phyloP scores from a whole-genome alignment of 2,797 vertebrate genomes.

The Protosalanx chinensis region DNA sequence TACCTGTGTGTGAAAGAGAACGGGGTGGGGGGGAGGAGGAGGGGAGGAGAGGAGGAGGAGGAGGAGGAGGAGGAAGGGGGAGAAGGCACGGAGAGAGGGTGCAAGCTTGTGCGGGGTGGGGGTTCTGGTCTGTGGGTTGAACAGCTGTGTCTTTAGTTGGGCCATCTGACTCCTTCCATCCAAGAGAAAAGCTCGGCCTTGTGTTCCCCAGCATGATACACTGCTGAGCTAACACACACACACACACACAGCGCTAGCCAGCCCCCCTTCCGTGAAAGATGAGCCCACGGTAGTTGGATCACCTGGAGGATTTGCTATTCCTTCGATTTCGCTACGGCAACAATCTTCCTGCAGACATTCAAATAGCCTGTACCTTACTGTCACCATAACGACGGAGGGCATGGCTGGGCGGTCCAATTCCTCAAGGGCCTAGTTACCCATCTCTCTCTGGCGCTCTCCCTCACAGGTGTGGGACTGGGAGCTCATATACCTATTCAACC shows the following conservation, averaged over 20 bases:
- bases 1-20: constrained; percentile 6
- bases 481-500: background rate
- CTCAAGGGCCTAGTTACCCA: constrained; percentile 4
- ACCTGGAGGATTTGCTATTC: constrained; percentile 28
- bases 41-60: too few species aligned
- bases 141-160: background rate
- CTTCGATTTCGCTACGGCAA: constrained; percentile 22
- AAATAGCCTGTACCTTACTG: background rate
- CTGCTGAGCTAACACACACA: background rate
- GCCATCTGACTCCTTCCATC: background rate
- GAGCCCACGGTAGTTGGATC: constrained; percentile 19
- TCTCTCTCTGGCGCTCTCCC: background rate
- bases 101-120: too few species aligned
- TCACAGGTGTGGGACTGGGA: background rate
- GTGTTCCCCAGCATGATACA: constrained; percentile 13
- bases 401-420: background rate
- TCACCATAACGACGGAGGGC: background rate
- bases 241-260: background rate
- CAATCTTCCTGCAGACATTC: constrained; percentile 15
- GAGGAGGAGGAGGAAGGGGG: too few species aligned
- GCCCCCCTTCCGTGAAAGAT: constrained; percentile 11
- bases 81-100: too few species aligned
- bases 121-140: constrained; percentile 1
- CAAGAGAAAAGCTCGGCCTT: background rate
- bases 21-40: too few species aligned